A percentile compares a stretch with the other conserved stretches of the same genome.
phyloP scores from a whole-genome alignment of 2,797 vertebrate genomes.

The Galago senegalensis region DNA sequence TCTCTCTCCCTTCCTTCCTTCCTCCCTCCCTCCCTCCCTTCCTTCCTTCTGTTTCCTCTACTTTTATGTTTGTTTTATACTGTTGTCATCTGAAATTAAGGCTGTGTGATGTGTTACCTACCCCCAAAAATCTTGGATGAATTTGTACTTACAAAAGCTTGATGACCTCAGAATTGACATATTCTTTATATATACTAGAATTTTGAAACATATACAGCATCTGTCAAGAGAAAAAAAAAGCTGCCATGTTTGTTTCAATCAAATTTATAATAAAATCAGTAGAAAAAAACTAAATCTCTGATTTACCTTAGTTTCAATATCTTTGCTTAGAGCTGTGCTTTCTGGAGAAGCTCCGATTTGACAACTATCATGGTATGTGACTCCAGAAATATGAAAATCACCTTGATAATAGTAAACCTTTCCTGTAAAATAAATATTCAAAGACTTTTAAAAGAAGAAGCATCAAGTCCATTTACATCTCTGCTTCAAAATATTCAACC shows the following conservation, averaged over 20 bases:
- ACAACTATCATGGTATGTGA: constrained; percentile 61
- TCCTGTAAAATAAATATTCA: constrained; percentile 35
- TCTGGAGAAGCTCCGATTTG: constrained; percentile 52
- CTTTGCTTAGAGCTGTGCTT: constrained; percentile 35
- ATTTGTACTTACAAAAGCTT: constrained; percentile 66
- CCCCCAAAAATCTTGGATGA: not conserved
- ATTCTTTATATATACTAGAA: constrained; percentile 69
- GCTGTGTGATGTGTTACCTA: not conserved
- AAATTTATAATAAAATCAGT: constrained; percentile 19
- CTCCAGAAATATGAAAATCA: constrained; percentile 70
- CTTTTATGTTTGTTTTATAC: not conserved
- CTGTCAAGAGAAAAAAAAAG: constrained; percentile 28
- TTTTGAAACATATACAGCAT: constrained; percentile 68
- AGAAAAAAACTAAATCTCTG: not conserved
- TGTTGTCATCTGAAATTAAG: not conserved
- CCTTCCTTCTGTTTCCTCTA: not conserved
- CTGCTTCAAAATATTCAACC: not conserved
- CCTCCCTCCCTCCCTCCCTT: accelerated
- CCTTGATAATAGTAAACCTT: constrained; percentile 65
- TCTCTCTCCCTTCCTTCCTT: accelerated
- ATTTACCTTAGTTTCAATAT: constrained; percentile 69
- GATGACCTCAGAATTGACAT: constrained; percentile 69
- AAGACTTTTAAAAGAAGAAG: not conserved
- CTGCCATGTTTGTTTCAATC: not conserved
- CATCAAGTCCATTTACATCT: not conserved